Evolutionary conservation across 37 sponge, comb jelly and placozoan species (phyloP).

Genomic region (Chondrilla cf. caribensis): DNA sequence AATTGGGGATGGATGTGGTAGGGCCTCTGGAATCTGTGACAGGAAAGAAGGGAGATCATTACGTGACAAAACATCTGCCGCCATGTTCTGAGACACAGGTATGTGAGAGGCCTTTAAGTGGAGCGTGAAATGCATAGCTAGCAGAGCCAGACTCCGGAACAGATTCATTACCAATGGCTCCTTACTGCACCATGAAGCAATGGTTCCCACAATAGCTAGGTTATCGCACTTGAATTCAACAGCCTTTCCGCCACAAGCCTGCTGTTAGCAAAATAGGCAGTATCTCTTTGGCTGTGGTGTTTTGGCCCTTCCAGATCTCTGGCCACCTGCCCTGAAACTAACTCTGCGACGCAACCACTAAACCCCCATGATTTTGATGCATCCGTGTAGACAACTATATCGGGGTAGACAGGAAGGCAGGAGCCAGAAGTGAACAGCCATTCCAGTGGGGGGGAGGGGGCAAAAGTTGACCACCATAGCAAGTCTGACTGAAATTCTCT

Average conservation of each 20-base stretch:
- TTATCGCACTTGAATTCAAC: constrained; percentile 1
- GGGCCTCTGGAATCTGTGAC: background rate
- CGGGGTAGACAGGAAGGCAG: background rate
- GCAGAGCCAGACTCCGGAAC: background rate
- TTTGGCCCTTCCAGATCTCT: background rate
- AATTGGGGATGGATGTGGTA: background rate
- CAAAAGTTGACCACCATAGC: constrained; percentile 12
- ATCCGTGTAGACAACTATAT: background rate
- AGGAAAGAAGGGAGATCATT: background rate
- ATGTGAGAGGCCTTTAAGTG: background rate
- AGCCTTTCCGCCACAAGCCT: background rate
- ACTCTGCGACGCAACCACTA: background rate
- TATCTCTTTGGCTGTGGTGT: constrained; percentile 3
- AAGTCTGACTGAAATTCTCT: constrained; percentile 35
- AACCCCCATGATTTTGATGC: constrained; percentile 20
- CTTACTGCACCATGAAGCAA: background rate
- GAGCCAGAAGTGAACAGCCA: constrained; percentile 4
- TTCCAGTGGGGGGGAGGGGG: constrained; percentile 14
- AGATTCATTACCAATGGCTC: constrained; percentile 19
- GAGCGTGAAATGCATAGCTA: background rate
- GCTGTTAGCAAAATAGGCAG: constrained; percentile 9
- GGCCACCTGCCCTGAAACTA: constrained; percentile 18
- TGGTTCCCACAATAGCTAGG: background rate
- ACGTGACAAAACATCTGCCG: constrained; percentile 8
- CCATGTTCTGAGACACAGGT: background rate